Base-by-base conservation (phyloP, 2,888 invertebrate genomes). In the Scrobipalpa atriplicella region DNA sequence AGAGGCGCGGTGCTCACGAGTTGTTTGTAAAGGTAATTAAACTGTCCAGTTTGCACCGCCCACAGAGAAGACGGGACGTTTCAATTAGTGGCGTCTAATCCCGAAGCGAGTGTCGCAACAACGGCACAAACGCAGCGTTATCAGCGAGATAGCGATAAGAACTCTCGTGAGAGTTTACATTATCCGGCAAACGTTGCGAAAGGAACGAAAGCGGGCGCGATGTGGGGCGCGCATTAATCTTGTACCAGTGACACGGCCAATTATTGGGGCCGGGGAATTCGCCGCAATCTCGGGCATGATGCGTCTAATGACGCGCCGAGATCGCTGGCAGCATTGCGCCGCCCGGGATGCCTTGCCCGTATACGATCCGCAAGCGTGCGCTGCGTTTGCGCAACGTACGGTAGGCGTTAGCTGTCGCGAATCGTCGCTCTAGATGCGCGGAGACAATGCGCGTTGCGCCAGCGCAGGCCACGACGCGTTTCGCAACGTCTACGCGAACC, bases 371-470 rank as follows among this genome's bases (percentile, higher is more conserved):
- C 77, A 70, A 72, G 69, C 68, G 68, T 62, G 66, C 64, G 66
- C 64, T 64, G 67, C 66, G 75, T 72, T 84, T 84, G 78, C 81
- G 79, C 77, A 84, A 85, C 69, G 19, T 5, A 18, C 61, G 73
- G 80, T 81, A 79, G 82, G 80, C 78, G 81, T 79, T 75, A 75
- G 77, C 74, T 77, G 75, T 79, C 80, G 85, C 80, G 83, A 81
- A 82, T 83, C 80, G 77, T 78, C 80, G 83, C 78, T 84, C 84
- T 82, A 85, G 82, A 86, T 85, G 85, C 79, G 77, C 81, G 75
- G 78, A 84, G 83, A 86, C 86, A 86, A 86, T 83, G 79, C 77
- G 75, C 72, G 67, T 75, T 76, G 75, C 79, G 73, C 70, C 75
- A 75, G 70, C 71, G 69, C 69, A 66, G 39, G 61, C 66, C 65